These are phyloP conservation scores for Grallaria varia DNA, from an alignment of 2,113 vertebrate genomes.

Conservation along the genomic window DNA sequence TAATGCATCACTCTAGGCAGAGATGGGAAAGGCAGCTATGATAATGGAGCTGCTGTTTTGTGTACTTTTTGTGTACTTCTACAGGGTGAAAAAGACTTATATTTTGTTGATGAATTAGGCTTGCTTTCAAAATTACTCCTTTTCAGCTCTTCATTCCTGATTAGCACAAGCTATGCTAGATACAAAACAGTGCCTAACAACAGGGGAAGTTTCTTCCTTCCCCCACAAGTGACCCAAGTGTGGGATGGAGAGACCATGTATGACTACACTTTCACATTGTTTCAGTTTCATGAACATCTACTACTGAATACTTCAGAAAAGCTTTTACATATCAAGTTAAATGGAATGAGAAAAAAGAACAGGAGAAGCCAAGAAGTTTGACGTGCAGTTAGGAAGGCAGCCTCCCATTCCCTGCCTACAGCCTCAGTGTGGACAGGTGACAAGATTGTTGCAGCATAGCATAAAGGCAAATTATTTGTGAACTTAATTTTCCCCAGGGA, in stretches of 20 bases:
- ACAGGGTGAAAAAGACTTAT: background rate
- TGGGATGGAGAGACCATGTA: background rate
- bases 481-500: background rate
- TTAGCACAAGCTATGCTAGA: background rate
- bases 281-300: background rate
- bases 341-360: background rate
- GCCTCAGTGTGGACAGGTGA: background rate
- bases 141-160: background rate
- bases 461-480: background rate
- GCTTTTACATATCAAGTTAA: background rate
- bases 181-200: background rate
- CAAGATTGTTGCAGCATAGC: background rate
- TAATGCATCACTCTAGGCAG: background rate
- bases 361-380: background rate
- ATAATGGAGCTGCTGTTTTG: background rate
- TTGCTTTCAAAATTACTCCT: background rate
- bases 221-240: background rate
- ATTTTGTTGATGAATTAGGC: background rate
- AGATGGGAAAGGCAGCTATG: background rate
- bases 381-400: background rate
- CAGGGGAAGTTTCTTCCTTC: background rate
- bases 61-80: background rate
- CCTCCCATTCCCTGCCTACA: background rate
- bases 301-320: background rate
- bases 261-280: background rate